These are phyloP conservation scores for Gryllus bimaculatus DNA, from an alignment of 1,140 invertebrate species.

Conservation along the genomic window DNA sequence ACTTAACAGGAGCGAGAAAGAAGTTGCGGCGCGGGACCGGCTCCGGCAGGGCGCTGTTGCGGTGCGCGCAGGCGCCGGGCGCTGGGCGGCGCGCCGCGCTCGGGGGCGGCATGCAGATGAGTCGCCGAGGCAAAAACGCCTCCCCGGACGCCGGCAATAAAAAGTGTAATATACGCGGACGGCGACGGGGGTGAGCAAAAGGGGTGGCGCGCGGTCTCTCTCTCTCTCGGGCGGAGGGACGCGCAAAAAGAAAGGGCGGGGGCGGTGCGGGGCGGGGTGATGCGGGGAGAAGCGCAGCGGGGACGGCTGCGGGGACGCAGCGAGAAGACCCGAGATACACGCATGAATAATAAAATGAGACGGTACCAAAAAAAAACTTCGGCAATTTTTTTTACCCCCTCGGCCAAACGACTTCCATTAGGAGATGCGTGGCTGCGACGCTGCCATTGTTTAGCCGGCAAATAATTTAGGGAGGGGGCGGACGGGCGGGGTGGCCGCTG, in stretches of 20 bases:
- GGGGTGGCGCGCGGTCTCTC: not conserved
- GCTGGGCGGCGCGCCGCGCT: not conserved
- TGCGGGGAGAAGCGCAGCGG: no score
- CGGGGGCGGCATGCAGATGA: not conserved
- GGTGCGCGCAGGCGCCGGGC: not conserved
- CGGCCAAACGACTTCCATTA: slow-evolving; percentile 20
- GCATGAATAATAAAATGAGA: slow-evolving; percentile 24
- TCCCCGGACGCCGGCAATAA: not conserved
- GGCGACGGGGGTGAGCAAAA: not conserved
- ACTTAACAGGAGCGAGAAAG: no score
- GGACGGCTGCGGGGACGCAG: slow-evolving; percentile 15
- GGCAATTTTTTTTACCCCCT: slow-evolving; percentile 13
- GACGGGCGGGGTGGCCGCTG: not conserved
- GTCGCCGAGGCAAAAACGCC: not conserved
- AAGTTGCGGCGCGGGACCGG: no score
- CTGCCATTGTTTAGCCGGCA: slow-evolving; percentile 22
- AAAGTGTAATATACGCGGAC: slow-evolving; percentile 4
- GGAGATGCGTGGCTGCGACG: slow-evolving; percentile 17
- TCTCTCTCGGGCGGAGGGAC: not conserved
- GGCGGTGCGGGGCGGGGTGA: not conserved
- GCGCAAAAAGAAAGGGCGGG: slow-evolving; percentile 10
- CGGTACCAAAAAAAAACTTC: not conserved
- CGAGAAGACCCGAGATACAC: slow-evolving; percentile 21
- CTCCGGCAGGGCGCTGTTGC: no score
- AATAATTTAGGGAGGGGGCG: slow-evolving; percentile 18